Evolutionary conservation across 2,797 vertebrate species (phyloP).

Genomic region (Sebastes taczanowskii): DNA sequence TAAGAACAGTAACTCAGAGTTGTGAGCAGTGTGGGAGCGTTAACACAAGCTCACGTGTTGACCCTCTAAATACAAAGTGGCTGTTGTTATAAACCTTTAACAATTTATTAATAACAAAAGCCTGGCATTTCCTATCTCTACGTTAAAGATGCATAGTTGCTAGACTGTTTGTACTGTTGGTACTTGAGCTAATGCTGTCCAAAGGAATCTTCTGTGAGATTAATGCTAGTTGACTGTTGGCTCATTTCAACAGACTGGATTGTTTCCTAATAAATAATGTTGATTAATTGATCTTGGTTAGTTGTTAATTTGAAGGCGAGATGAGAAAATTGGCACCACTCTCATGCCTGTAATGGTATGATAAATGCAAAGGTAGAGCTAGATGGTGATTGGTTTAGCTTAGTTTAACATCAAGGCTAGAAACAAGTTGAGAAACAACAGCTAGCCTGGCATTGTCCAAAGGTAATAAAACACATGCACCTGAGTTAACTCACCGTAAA

Average conservation of each 20-base stretch:
- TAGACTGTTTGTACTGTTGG: background rate
- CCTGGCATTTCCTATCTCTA: background rate
- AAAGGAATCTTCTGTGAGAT: background rate
- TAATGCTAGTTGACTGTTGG: background rate
- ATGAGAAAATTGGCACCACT: background rate
- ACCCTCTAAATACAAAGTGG: background rate
- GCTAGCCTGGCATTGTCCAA: background rate
- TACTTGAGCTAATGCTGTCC: background rate
- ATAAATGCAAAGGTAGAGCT: background rate
- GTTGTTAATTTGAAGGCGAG: background rate
- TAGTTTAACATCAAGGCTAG: background rate
- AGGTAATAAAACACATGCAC: background rate
- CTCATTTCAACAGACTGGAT: background rate
- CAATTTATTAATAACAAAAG: background rate
- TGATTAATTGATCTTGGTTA: background rate
- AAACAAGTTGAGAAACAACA: background rate
- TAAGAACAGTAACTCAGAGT: background rate
- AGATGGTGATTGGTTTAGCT: background rate
- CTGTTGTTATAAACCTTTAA: background rate
- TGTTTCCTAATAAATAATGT: background rate
- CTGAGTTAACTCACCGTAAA: background rate
- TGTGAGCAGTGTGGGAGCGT: constrained; percentile 13
- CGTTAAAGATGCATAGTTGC: background rate
- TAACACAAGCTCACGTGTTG: background rate
- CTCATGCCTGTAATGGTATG: background rate